phyloP scores from a whole-genome alignment of 1,140 invertebrate genomes.

The Prorops nasuta region DNA sequence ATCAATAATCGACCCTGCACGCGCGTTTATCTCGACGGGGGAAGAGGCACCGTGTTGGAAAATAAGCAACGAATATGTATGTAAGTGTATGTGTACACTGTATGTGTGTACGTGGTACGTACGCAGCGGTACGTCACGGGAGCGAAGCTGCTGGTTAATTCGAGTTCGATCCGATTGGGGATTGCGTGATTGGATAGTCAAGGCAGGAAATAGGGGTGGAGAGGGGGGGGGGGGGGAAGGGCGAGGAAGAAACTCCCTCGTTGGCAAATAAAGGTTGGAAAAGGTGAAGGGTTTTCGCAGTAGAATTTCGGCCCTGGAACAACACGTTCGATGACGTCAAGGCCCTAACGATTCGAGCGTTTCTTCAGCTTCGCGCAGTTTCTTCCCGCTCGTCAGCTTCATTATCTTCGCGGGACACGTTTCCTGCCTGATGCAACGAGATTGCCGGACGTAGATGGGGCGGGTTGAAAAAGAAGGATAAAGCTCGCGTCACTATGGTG shows the following conservation, averaged over 20 bases:
- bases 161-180: no score
- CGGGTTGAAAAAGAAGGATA: conserved; percentile 2
- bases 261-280: background rate
- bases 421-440: conserved; percentile 25
- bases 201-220: no score
- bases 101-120: conserved; percentile 6
- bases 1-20: no score
- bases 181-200: no score
- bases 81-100: conserved; percentile 9
- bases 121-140: conserved; percentile 15
- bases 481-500: no score
- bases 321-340: background rate
- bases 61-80: conserved; percentile 1
- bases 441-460: conserved; percentile 22
- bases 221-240: no score
- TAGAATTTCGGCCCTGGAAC: no score
- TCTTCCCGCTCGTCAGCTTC: conserved; percentile 26
- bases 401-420: conserved; percentile 31
- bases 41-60: no score
- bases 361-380: conserved; percentile 3
- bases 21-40: no score
- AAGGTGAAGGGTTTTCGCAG: no score
- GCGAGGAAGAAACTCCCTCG: background rate
- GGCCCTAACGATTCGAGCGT: background rate
- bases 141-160: no score